Evolutionary conservation across 2,113 vertebrate genomes (phyloP).

Genomic region (Ammospiza nelsoni): DNA sequence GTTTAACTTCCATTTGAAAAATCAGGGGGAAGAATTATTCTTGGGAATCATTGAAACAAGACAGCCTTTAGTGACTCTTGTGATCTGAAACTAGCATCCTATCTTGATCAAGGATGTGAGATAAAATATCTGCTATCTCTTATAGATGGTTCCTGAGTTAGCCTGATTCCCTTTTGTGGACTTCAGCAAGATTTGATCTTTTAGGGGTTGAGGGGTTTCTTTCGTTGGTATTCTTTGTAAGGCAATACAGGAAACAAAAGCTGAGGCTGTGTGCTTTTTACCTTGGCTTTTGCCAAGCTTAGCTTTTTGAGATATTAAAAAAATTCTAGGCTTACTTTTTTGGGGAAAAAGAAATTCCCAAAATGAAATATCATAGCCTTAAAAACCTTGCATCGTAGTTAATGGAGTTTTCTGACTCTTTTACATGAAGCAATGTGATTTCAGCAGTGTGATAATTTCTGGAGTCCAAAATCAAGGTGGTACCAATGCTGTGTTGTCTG

Average conservation of each 20-base stretch:
- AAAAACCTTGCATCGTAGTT: background rate
- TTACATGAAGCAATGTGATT: background rate
- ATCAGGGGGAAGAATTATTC: background rate
- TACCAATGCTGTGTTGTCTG: background rate
- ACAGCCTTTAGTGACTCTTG: background rate
- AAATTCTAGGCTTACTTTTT: background rate
- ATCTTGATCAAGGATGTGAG: background rate
- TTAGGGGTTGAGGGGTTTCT: fast-evolving
- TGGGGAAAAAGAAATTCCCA: background rate
- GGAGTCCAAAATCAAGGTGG: background rate
- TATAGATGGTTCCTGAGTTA: background rate
- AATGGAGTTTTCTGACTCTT: background rate
- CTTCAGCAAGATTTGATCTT: background rate
- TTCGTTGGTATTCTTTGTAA: background rate
- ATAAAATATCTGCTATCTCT: background rate
- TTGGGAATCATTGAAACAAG: background rate
- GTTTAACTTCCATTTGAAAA: background rate
- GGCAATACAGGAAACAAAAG: background rate
- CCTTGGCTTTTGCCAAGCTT: background rate
- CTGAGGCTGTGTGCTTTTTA: background rate
- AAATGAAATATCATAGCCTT: background rate
- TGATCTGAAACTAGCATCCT: background rate
- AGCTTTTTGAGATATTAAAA: background rate
- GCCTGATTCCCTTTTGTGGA: background rate
- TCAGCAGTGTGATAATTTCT: background rate